Conservation (phyloP, 2,888 invertebrate genomes). For the Pheosia tremula region DNA sequence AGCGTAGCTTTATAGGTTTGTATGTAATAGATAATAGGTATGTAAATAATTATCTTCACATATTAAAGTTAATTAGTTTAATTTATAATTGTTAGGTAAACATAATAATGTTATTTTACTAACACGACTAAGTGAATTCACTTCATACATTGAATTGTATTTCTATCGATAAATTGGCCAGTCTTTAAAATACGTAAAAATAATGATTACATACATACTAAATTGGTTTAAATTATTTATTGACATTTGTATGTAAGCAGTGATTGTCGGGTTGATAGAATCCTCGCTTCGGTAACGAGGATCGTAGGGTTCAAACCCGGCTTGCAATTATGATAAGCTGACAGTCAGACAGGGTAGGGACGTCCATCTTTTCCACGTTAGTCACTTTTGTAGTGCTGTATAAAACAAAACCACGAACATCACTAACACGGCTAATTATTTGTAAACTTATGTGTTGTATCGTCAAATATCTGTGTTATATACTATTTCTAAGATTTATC, state of each 20-base stretch:
- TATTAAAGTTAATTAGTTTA: not conserved
- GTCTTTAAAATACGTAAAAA: constrained; percentile 3
- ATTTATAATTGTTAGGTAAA: not conserved
- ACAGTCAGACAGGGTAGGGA: too few relatives aligned
- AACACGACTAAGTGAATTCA: not conserved
- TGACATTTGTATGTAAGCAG: too few relatives aligned
- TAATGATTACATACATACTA: not conserved
- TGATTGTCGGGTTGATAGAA: too few relatives aligned
- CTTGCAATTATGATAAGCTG: too few relatives aligned
- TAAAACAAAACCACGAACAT: constrained; percentile 1
- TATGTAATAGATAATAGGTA: constrained; percentile 17
- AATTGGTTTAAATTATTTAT: constrained; percentile 4
- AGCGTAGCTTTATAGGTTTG: constrained; percentile 42
- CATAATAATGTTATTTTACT: not conserved
- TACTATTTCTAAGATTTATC: constrained; percentile 58
- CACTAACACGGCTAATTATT: constrained; percentile 36
- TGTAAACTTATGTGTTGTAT: constrained; percentile 55
- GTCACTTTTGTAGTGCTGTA: too few relatives aligned
- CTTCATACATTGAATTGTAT: not conserved
- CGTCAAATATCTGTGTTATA: constrained; percentile 79
- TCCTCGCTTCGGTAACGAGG: too few relatives aligned
- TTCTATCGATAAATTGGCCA: not conserved
- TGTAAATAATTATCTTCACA: constrained; percentile 22
- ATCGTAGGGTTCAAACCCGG: too few relatives aligned
- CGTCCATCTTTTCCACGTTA: too few relatives aligned